Evolutionary conservation across 2,888 invertebrate genomes (phyloP).

Genomic region (Megamerina dolium): DNA sequence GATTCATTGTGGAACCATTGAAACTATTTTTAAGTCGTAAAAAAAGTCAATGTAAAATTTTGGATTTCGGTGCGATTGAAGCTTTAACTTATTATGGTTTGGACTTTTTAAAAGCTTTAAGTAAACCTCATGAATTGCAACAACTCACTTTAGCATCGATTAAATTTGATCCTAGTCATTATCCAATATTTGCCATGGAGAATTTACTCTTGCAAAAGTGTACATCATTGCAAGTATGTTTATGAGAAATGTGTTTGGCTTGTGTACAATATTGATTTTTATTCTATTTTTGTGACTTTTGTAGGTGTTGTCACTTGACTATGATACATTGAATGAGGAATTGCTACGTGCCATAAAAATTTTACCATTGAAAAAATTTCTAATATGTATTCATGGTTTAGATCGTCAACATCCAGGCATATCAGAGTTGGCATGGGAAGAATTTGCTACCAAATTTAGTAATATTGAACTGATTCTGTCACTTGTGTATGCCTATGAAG

Average conservation of each 20-base stretch:
- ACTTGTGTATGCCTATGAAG: conserved; percentile 62
- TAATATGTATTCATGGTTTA: conserved; percentile 66
- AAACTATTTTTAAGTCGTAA: conserved; percentile 44
- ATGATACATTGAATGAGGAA: conserved; percentile 46
- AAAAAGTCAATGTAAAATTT: conserved; percentile 36
- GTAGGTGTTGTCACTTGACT: conserved; percentile 44
- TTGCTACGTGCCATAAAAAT: conserved; percentile 42
- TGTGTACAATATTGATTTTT: neutral
- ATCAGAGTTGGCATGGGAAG: conserved; percentile 59
- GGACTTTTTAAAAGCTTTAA: conserved; percentile 44
- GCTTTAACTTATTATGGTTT: conserved; percentile 44
- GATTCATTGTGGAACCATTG: conserved; percentile 46
- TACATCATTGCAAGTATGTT: conserved; percentile 52
- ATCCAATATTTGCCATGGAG: conserved; percentile 54
- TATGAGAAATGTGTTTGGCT: neutral
- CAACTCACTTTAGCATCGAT: conserved; percentile 65
- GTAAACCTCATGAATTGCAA: conserved; percentile 54
- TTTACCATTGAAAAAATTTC: conserved; percentile 54
- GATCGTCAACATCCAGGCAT: conserved; percentile 59
- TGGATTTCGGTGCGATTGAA: conserved; percentile 48
- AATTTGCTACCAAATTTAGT: conserved; percentile 49
- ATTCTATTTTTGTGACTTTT: neutral
- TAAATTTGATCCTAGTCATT: conserved; percentile 66
- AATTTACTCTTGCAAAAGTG: conserved; percentile 57
- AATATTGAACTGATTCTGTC: conserved; percentile 43